phyloP scores from a whole-genome alignment of 1,140 invertebrate genomes.

The Megalonaias nervosa region DNA sequence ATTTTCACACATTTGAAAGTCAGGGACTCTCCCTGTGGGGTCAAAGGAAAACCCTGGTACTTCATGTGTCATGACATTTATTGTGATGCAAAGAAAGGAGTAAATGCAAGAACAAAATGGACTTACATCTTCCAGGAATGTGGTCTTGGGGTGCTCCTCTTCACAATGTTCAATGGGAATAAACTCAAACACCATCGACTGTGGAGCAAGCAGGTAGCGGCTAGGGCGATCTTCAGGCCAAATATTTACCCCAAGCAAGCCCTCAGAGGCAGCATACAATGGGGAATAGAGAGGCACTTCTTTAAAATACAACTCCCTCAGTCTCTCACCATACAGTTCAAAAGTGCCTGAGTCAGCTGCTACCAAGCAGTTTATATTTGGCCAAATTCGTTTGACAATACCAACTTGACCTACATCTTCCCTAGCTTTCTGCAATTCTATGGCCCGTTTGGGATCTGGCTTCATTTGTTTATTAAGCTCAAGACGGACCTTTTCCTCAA shows the following conservation, averaged over 20 bases:
- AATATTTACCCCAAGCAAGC: constrained; percentile 67
- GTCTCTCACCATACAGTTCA: constrained; percentile 59
- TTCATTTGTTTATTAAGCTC: constrained; percentile 54
- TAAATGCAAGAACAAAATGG: not conserved
- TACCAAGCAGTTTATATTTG: constrained; percentile 61
- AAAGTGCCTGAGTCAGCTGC: constrained; percentile 65
- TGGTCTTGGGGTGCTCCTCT: constrained; percentile 60
- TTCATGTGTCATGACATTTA: too few relatives aligned
- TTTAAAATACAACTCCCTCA: constrained; percentile 59
- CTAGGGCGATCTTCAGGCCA: constrained; percentile 56
- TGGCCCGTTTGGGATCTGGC: constrained; percentile 63
- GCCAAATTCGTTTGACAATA: constrained; percentile 66
- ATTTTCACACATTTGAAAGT: too few relatives aligned
- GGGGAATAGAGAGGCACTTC: constrained; percentile 65
- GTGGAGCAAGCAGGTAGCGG: constrained; percentile 60
- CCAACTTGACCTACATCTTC: constrained; percentile 46
- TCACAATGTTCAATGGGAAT: constrained; percentile 62
- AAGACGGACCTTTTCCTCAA: constrained; percentile 51
- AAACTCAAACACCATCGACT: constrained; percentile 68
- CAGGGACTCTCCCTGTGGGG: not conserved
- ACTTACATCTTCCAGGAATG: constrained; percentile 64
- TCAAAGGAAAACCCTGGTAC: constrained; percentile 1
- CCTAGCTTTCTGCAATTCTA: constrained; percentile 56
- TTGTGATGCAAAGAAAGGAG: not conserved
- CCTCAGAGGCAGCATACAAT: constrained; percentile 69